Evolutionary conservation across 2,113 vertebrate species (phyloP), one percentile per base, ranked within the genome.

Genomic region (Casuarius casuarius): DNA sequence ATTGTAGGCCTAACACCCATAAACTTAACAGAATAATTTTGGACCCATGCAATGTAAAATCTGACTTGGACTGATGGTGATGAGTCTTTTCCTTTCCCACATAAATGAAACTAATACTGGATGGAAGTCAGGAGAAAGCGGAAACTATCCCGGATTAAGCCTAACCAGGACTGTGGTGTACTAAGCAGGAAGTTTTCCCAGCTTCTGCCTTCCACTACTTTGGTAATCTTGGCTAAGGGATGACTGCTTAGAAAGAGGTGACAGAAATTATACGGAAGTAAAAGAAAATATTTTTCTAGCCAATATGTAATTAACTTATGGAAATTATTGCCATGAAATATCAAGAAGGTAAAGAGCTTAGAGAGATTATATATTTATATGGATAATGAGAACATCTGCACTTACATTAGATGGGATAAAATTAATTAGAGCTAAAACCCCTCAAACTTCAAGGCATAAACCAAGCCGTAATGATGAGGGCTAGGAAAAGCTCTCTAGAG

Each of bases 241-340:
- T 62, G 22, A 84, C 77, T 19, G 1, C 13, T 9, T 1, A 1
- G 65, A 51, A 26, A 76, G 35, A 74, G 1, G 2, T 3, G n/a
- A 42, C 26, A 79, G 49, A 84, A 42, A 74, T 77, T 77, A 54
- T 40, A 14, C 31, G 35, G 51, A 74, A 56, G 18, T 13, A 77
- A 71, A 80, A 70, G 20, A 22, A 80, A 85, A 42, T 35, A 12
- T 29, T 88, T 90, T 86, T 77, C 54, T 75, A 88, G 26, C 31
- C 14, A 9, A 33, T 67, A 40, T 29, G 28, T 79, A 87, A 75
- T 89, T 94, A 92, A 20, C 10, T 90, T 9, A 84, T 84, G 74
- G 76, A 94, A 94, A 89, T 91, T 51, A 48, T 72, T 95, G 66
- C 49, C 33, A 28, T 62, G 65, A 80, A 62, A 76, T 85, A 87